Conservation (phyloP, 2,888 invertebrate genomes). For the Acleris holmiana region DNA sequence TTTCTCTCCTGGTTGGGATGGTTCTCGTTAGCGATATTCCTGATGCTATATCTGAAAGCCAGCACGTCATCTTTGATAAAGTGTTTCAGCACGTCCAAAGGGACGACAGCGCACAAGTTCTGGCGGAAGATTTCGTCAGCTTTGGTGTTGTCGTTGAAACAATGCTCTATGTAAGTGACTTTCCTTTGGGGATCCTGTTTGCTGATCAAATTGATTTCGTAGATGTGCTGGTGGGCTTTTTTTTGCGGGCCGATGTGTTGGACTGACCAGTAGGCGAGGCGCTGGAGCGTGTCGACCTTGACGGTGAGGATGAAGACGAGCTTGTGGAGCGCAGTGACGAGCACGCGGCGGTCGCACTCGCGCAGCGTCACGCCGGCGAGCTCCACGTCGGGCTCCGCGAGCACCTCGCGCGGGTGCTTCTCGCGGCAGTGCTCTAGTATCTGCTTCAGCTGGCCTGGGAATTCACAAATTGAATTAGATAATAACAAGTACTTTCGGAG, state of each 20-base stretch:
- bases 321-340: slow-evolving; percentile 60
- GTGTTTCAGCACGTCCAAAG: slow-evolving; percentile 58
- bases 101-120: slow-evolving; percentile 67
- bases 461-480: neutral
- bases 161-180: slow-evolving; percentile 66
- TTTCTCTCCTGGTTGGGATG: slow-evolving; percentile 45
- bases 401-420: slow-evolving; percentile 55
- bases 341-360: slow-evolving; percentile 63
- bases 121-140: slow-evolving; percentile 67
- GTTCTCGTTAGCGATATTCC: slow-evolving; percentile 50
- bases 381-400: slow-evolving; percentile 62
- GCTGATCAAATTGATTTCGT: slow-evolving; percentile 69
- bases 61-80: slow-evolving; percentile 64
- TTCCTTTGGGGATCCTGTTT: slow-evolving; percentile 63
- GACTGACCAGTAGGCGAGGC: slow-evolving; percentile 69
- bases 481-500: no score
- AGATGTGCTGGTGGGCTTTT: slow-evolving; percentile 64
- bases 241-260: slow-evolving; percentile 71
- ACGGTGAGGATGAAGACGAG: slow-evolving; percentile 67
- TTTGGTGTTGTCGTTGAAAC: slow-evolving; percentile 67
- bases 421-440: slow-evolving; percentile 73
- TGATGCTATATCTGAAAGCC: slow-evolving; percentile 65
- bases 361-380: slow-evolving; percentile 52
- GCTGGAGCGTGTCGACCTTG: slow-evolving; percentile 67
- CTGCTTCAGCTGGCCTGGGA: slow-evolving; percentile 51